Evolutionary conservation across 2,888 invertebrate genomes (phyloP).

Genomic region (Clusia tigrina): DNA sequence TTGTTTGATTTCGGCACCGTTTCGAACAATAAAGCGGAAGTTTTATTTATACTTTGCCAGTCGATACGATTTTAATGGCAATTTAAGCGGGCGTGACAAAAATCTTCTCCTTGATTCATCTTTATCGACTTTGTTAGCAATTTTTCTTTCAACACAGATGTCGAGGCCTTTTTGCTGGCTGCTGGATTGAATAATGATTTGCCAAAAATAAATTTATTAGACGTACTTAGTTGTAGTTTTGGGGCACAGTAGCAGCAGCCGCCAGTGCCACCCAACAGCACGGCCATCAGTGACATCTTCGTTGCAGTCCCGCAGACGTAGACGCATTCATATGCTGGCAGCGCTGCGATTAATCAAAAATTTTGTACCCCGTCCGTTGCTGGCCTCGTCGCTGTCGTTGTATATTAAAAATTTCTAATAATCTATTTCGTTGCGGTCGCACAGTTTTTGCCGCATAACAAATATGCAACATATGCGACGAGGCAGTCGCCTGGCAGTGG

Average conservation of each 20-base stretch:
- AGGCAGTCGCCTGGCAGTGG: no score
- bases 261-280: neutral
- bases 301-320: neutral
- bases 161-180: neutral
- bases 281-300: neutral
- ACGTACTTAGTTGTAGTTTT: no score
- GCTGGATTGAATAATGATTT: neutral
- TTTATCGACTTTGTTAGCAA: neutral
- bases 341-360: conserved; percentile 26
- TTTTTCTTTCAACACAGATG: neutral
- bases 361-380: neutral
- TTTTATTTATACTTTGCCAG: no score
- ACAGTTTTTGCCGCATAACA: conserved; percentile 37
- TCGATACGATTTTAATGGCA: no score
- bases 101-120: no score
- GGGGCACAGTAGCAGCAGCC: neutral
- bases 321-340: neutral
- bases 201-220: neutral
- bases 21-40: neutral
- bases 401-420: conserved; percentile 38
- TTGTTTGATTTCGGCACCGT: neutral
- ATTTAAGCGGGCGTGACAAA: no score
- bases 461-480: conserved; percentile 45
- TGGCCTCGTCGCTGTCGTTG: neutral
- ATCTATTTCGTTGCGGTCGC: conserved; percentile 36